These are phyloP conservation scores for Ochropleura leucogaster DNA, from an alignment of 2,888 invertebrate genomes.

Conservation along the genomic window DNA sequence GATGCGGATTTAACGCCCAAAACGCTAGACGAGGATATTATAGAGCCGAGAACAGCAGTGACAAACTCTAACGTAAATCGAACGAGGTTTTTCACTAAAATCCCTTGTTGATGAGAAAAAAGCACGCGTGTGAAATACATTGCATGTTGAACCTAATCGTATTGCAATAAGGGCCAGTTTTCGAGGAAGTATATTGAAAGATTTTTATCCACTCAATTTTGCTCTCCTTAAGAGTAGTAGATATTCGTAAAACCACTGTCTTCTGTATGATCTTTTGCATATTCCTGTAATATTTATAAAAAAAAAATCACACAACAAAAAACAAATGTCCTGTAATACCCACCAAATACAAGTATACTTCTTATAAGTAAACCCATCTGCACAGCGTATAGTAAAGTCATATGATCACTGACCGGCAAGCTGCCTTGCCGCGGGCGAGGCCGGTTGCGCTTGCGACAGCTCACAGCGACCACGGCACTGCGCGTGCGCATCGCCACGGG, in stretches of 20 bases:
- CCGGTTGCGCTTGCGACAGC: conserved; percentile 66
- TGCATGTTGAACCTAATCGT: too few species aligned
- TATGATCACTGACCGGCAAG: conserved; percentile 75
- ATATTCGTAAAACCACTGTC: not conserved
- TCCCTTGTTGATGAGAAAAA: too few species aligned
- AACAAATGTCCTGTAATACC: conserved; percentile 7
- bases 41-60: too few species aligned
- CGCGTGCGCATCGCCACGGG: conserved; percentile 30
- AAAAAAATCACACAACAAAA: not conserved
- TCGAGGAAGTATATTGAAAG: not conserved
- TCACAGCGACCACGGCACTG: conserved; percentile 23
- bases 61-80: too few species aligned
- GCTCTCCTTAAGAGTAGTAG: too few species aligned
- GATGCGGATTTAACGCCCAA: too few species aligned
- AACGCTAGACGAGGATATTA: too few species aligned
- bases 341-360: not conserved
- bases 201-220: too few species aligned
- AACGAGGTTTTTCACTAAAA: too few species aligned
- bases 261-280: not conserved
- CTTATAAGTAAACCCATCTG: conserved; percentile 39
- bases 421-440: conserved; percentile 86
- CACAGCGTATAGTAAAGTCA: conserved; percentile 39
- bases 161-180: too few species aligned
- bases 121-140: too few species aligned
- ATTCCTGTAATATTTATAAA: not conserved